These are phyloP conservation scores for Willowsia nigromaculata DNA, from an alignment of 2,888 invertebrate species.

Conservation along the genomic window DNA sequence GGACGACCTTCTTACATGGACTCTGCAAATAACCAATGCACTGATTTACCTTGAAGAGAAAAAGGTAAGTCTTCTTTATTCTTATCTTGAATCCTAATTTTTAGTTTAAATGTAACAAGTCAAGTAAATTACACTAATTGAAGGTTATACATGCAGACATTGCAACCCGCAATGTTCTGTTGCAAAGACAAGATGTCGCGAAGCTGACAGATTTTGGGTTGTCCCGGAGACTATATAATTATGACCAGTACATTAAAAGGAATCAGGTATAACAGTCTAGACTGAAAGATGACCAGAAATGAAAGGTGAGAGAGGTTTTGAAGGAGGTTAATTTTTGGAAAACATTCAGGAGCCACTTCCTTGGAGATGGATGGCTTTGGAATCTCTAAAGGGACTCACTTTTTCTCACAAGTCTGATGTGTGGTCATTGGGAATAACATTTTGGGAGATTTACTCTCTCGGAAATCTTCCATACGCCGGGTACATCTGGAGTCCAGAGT, in stretches of 20 bases:
- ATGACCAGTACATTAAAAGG: conserved; percentile 48
- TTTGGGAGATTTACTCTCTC: neutral
- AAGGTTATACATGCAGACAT: conserved; percentile 55
- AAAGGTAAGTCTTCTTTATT: neutral
- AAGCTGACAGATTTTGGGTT: conserved; percentile 56
- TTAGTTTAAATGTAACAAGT: neutral
- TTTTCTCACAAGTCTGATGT: conserved; percentile 35
- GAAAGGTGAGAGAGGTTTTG: neutral
- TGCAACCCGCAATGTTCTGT: conserved; percentile 41
- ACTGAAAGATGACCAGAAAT: too few relatives aligned
- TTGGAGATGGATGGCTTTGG: conserved; percentile 47
- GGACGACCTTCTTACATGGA: conserved; percentile 7
- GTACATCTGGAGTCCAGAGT: conserved; percentile 23
- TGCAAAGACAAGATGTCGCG: neutral
- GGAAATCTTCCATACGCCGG: conserved; percentile 24
- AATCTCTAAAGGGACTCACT: conserved; percentile 18
- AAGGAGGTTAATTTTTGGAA: neutral
- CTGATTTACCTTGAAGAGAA: neutral
- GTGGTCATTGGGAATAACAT: neutral
- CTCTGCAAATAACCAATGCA: conserved; percentile 31
- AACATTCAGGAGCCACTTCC: conserved; percentile 25
- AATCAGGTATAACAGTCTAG: conserved; percentile 45
- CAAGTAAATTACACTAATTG: too few relatives aligned
- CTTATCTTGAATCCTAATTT: neutral
- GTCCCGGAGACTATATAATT: conserved; percentile 39